Evolutionary conservation across 2,797 vertebrate genomes (phyloP).

Genomic region (Lithobates pipiens): DNA sequence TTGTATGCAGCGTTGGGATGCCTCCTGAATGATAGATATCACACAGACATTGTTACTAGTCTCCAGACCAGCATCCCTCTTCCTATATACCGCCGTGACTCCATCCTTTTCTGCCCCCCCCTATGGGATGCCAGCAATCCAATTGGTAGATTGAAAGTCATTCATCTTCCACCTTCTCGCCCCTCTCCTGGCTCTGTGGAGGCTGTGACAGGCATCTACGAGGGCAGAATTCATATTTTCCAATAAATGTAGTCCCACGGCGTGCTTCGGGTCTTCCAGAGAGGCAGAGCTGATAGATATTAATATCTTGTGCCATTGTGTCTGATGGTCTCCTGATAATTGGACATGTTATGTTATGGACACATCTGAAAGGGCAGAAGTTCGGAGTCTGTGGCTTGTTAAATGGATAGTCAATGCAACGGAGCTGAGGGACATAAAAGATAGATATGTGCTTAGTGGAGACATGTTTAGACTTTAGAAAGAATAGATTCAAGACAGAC

Average conservation of each 20-base stretch:
- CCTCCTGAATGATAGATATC: conserved; percentile 51
- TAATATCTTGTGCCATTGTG: not conserved
- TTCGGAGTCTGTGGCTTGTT: conserved; percentile 28
- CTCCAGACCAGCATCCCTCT: conserved; percentile 15
- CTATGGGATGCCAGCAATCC: conserved; percentile 35
- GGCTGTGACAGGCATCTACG: conserved; percentile 40
- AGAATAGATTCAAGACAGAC: not conserved
- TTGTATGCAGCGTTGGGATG: not conserved
- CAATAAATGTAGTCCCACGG: not conserved
- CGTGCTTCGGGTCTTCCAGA: not conserved
- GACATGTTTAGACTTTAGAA: conserved; percentile 1
- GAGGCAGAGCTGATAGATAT: conserved; percentile 21
- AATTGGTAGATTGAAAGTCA: conserved; percentile 54
- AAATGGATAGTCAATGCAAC: conserved; percentile 22
- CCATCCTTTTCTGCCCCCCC: conserved; percentile 26
- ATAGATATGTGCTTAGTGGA: conserved; percentile 25
- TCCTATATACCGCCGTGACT: conserved; percentile 17
- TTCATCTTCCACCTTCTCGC: conserved; percentile 49
- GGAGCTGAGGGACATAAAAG: conserved; percentile 11
- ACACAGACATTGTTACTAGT: conserved; percentile 33
- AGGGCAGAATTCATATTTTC: conserved; percentile 44
- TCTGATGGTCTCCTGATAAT: conserved; percentile 21
- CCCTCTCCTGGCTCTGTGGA: conserved; percentile 25
- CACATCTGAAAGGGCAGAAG: conserved; percentile 14
- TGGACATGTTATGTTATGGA: not conserved